phyloP scores from a whole-genome alignment of 2,113 vertebrate species.

The Melanocharis versteri region DNA sequence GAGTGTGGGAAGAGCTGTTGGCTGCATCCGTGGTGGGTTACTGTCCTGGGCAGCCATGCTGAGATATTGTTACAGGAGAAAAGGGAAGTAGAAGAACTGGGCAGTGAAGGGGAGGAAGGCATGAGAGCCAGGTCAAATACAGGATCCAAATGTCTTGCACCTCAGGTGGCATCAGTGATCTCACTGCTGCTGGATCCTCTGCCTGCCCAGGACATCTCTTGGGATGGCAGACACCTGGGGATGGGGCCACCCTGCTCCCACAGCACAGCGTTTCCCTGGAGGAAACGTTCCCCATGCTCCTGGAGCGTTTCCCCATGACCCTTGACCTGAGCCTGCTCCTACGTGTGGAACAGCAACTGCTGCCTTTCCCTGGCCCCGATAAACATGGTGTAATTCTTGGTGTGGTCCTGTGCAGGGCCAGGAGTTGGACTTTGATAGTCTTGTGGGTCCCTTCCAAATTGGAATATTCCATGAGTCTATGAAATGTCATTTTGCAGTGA shows the following conservation, averaged over 20 bases:
- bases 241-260: not conserved
- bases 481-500: not conserved
- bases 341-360: fast-evolving
- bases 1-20: not conserved
- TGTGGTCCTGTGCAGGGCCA: not conserved
- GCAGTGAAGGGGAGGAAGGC: not conserved
- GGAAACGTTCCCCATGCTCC: too few relatives aligned
- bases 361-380: not conserved
- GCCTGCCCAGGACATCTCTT: not conserved
- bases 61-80: too few relatives aligned
- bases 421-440: not conserved
- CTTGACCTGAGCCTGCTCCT: not conserved
- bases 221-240: not conserved
- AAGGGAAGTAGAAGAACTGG: not conserved
- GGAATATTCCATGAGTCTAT: not conserved
- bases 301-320: not conserved
- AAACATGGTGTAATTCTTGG: not conserved
- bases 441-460: not conserved
- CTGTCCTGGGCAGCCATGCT: not conserved
- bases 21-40: not conserved
- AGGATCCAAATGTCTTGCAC: not conserved
- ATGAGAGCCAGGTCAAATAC: not conserved
- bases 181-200: fast-evolving
- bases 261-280: not conserved
- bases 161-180: not conserved